These are phyloP conservation scores for Andricus curvator DNA, from an alignment of 2,888 invertebrate genomes.

Conservation along the genomic window DNA sequence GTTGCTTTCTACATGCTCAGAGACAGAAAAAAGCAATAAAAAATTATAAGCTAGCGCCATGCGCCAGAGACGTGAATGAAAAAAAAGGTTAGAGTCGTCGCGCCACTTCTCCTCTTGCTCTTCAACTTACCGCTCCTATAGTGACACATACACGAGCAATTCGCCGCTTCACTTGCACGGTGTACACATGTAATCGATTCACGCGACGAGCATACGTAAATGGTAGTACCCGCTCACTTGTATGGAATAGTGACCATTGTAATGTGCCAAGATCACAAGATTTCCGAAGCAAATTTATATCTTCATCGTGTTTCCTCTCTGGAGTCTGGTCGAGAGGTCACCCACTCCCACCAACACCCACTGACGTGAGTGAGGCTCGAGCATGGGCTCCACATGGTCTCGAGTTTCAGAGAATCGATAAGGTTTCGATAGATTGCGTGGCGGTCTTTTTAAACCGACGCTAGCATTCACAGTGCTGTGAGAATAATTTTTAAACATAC, in stretches of 20 bases:
- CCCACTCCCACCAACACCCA: not conserved
- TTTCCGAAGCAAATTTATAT: conserved; percentile 8
- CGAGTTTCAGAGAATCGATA: conserved; percentile 6
- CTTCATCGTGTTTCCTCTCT: conserved; percentile 3
- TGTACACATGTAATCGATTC: conserved; percentile 21
- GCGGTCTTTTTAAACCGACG: conserved; percentile 23
- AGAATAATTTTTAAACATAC: not conserved
- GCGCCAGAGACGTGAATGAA: not conserved
- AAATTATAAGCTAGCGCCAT: conserved; percentile 1
- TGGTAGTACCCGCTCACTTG: not conserved
- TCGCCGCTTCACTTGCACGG: conserved; percentile 10
- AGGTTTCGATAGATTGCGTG: not conserved
- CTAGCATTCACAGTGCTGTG: not conserved
- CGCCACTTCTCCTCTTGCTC: conserved; percentile 23
- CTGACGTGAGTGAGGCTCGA: not conserved
- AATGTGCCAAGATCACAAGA: conserved; percentile 19
- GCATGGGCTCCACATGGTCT: not conserved
- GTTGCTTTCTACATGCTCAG: not conserved
- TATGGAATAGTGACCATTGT: not conserved
- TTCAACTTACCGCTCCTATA: not conserved
- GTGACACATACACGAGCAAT: conserved; percentile 4
- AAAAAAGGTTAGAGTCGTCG: not conserved
- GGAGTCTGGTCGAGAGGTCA: not conserved
- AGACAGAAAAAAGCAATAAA: not conserved
- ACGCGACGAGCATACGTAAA: not conserved